Base-by-base conservation (phyloP, 2,888 invertebrate genomes). In the Drosophila maculinotata region DNA sequence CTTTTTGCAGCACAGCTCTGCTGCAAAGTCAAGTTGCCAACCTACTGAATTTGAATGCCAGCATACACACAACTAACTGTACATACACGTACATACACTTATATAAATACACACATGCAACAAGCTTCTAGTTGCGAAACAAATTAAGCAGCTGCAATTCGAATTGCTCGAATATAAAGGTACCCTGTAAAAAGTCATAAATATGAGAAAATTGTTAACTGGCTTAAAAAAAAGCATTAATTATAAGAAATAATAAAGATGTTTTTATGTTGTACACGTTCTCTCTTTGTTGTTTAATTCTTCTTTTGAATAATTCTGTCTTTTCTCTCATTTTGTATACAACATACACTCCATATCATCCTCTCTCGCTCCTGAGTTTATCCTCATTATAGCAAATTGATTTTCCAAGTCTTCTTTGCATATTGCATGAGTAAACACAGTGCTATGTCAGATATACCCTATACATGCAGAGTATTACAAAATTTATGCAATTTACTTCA, bases 41-140 rank as follows among this genome's bases (percentile, higher is more conserved):
- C 71, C 58, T 49, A n/a, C 62, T 38, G 57, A 28, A 70, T 64
- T 76, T 74, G 56, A 70, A 72, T 74, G 64, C 52, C 38, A 20
- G 44, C 30, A 39, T 30, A 45, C 65, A 42, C 38, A 58, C n/a
- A n/a, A n/a, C n/a, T n/a, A 35, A 28, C 15, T n/a, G 9, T 15
- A 42, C 35, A 39, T 8, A 28, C 28, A 44, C 31, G 39, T 28
- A 6, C 1, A 33, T 10, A 38, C 12, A 20, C 25, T 30, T 20
- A 23, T 20, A 39, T 12, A 47, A 26, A 49, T 39, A 39, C 41
- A 26, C 44, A 36, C 39, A 33, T n/a, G 30, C 28, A 42, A 60
- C 36, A 31, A 17, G 35, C 23, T 42, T 26, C 49, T 15, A 17
- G 26, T 33, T 45, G 15, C 8, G 30, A 31, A 45, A 36, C 30